Evolutionary conservation across 2,113 vertebrate genomes (phyloP), one percentile per base, ranked within the genome.

Genomic region (Sinocyclocheilus rhinocerous): DNA sequence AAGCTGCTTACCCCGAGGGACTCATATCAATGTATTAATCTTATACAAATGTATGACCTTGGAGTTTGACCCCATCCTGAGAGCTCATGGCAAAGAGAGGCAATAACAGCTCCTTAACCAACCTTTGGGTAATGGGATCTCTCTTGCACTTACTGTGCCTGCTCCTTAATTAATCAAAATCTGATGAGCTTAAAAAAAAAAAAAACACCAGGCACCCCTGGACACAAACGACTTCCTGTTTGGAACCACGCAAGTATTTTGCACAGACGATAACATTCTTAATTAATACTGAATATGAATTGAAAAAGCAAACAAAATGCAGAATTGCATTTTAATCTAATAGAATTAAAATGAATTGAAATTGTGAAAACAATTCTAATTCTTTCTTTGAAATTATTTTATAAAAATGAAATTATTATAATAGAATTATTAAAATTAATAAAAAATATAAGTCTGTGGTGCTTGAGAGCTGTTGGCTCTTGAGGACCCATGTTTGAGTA

Each of bases 11-110:
- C 82, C 83, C 79, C n/a, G 55, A 79, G 67, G 67, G 61, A 70
- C 57, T 78, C 63, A 75, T 83, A 87, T 85, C 83, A 59, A 81
- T 24, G 29, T 87, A 87, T 87, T 89, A 89, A 89, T 89, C 84
- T 85, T 57, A 79, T 75, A 89, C 83, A 89, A 89, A 89, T 85
- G 55, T 76, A 73, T 55, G 65, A 52, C 73, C 72, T 81, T 76
- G 29, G 57, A 87, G 67, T 84, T 89, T 79, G 86, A 87, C 75
- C 79, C 67, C 2, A 6, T 83, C 83, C 77, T 84, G 78, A 85
- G 70, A 85, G 84, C 79, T 89, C 65, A 76, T 79, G 80, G 83
- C 55, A 85, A 87, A 89, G 85, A 87, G 61, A 83, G 55, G 70
- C 83, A 75, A 85, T 83, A 85, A 87, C 86, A 85, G 42, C 48